phyloP scores from a whole-genome alignment of 2,888 invertebrate genomes.

The Scelioninae gen. 1 region DNA sequence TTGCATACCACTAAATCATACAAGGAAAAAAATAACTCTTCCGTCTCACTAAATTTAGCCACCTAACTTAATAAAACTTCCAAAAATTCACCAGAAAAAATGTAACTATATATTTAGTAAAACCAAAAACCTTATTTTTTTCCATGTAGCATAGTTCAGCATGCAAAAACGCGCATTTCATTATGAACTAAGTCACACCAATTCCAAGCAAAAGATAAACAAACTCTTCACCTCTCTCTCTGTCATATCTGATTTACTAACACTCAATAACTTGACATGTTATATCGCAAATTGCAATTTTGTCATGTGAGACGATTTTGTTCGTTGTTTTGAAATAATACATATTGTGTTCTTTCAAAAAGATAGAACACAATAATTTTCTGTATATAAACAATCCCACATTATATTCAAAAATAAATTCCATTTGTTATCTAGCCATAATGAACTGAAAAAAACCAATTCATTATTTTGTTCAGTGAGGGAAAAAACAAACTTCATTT shows the following conservation, averaged over 20 bases:
- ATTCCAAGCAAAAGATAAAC: constrained; percentile 5
- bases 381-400: background rate
- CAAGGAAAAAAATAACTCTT: no score
- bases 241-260: constrained; percentile 21
- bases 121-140: no score
- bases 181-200: constrained; percentile 26
- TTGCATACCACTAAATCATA: no score
- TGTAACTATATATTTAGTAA: no score
- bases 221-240: background rate
- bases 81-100: no score
- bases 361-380: constrained; percentile 16
- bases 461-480: no score
- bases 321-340: constrained; percentile 22
- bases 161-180: constrained; percentile 18
- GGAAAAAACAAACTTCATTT: no score
- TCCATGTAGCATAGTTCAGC: background rate
- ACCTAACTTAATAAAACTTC: no score
- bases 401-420: background rate
- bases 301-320: constrained; percentile 34
- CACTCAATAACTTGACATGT: constrained; percentile 22
- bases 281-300: constrained; percentile 14
- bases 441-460: no score
- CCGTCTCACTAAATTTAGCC: no score
- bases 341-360: constrained; percentile 4
- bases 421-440: no score